phyloP scores from a whole-genome alignment of 2,113 vertebrate species.

The Grantiella picta region DNA sequence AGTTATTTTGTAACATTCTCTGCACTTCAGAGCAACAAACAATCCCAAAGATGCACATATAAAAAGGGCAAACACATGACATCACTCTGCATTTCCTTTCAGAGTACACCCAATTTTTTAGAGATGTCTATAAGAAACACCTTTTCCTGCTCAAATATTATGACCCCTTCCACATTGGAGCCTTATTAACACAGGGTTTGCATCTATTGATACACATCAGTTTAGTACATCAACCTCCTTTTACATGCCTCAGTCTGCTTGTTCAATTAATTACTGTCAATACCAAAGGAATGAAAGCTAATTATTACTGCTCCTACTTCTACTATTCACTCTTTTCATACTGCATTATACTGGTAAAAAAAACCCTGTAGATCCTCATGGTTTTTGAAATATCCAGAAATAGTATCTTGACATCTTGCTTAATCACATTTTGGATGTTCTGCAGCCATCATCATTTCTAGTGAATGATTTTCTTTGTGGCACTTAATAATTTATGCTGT shows the following conservation, averaged over 20 bases:
- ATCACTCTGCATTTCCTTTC: neutral
- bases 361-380: neutral
- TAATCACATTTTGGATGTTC: neutral
- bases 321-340: neutral
- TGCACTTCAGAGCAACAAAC: neutral
- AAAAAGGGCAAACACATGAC: neutral
- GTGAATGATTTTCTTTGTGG: neutral
- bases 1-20: neutral
- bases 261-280: neutral
- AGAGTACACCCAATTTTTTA: neutral
- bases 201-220: neutral
- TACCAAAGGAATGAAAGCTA: neutral
- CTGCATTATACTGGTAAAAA: neutral
- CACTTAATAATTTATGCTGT: rapidly evolving
- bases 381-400: neutral
- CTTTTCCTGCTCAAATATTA: neutral
- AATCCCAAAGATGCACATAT: neutral
- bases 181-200: neutral
- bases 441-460: neutral
- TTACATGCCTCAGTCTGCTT: neutral
- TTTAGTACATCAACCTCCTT: neutral
- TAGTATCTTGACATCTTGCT: neutral
- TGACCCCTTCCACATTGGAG: neutral
- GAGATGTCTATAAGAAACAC: neutral
- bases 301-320: neutral